Base-by-base conservation (phyloP, 2,113 vertebrate genomes). In the Orthonyx spaldingii region DNA sequence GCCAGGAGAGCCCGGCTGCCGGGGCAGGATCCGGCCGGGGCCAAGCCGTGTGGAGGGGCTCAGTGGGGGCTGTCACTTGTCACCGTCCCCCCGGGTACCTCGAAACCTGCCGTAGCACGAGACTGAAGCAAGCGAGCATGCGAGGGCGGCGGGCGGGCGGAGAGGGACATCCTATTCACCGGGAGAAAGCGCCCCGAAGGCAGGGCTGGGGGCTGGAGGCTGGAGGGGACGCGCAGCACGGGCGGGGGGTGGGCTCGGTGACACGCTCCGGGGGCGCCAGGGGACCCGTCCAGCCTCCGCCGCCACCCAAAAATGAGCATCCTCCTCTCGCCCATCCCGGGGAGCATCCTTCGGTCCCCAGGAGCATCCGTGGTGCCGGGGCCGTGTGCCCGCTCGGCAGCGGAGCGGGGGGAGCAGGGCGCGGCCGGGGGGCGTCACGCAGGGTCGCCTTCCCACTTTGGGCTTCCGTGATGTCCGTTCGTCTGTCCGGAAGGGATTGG, bases 101-200 rank as follows among this genome's bases (percentile, higher is more conserved):
- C 39, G 42, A 79, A 61, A 71, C 94, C 91, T 96, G 92, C 93
- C 68, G 37, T 96, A 95, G 86, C 90, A 96, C 92, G 56, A 97
- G 93, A 97, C 91, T 80, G 95, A 97, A 97, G 97, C 96, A 94
- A 97, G 96, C 96, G 49, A 96, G 95, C 97, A 97, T 97, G 97
- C 97, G 89, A 93, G 91, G 88, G 83, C 21, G n/a, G 94, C 7
- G 75, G 92, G 92, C 3, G 53, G 82, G 89, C 17, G 18, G 71
- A 91, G 78, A 49, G 69, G 68, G 78, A 59, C 89, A 80, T 82
- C 86, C 70, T 69, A 53, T 84, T 46, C 28, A 88, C 74, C 89
- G 55, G 77, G 70, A 72, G 59, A 87, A 46, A 55, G 74, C 6
- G 9, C 46, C 96, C 84, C 60, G 4, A 42, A 14, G 60, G 44